Base-by-base conservation (phyloP, 2,888 invertebrate species). In the Atethmia centrago region DNA sequence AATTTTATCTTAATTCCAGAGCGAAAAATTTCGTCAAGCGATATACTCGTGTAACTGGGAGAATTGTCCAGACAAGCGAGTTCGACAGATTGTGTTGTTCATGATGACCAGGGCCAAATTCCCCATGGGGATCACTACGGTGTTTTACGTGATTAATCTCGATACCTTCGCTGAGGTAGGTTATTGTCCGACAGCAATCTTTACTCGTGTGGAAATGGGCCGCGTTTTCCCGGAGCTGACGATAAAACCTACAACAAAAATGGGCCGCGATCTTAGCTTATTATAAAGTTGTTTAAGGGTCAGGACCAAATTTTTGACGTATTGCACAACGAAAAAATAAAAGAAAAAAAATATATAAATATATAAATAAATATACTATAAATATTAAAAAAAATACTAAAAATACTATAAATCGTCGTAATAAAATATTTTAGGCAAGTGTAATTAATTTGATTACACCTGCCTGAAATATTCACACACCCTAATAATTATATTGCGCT, bases 31-130 rank as follows among this genome's bases (percentile, higher is more conserved):
- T 31, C 91, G 92, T 2, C 87, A 91, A 84, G 88, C 93, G 0
- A 91, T 94, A 74, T 95, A 95, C 74, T 88, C 90, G 1, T 93
- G 93, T 69, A 90, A 91, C 9, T 95, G 95, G 95, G 94, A 95
- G 79, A 90, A 88, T 47, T 81, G 88, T 12, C 74, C 88, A 0
- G 79, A 92, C 76, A 86, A 81, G 55, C 72, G 84, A 61, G 81
- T 89, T 25, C 88, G 92, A 62, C 90, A 90, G 72, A 92, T 89
- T 21, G 87, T 95, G 21, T 81, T 94, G 40, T 87, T 95, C 61
- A 94, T 95, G 93, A 78, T 95, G 79, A 92, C 90, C 65, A 91
- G 94, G 74, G 90, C 94, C 14, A 83, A 85, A 3, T 84, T 85
- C 14, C 93, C 94, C 3, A 86, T 95, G 36, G 90, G 90, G 55